Evolutionary conservation across 2,797 vertebrate species (phyloP).

Genomic region (Scarus forsteni): DNA sequence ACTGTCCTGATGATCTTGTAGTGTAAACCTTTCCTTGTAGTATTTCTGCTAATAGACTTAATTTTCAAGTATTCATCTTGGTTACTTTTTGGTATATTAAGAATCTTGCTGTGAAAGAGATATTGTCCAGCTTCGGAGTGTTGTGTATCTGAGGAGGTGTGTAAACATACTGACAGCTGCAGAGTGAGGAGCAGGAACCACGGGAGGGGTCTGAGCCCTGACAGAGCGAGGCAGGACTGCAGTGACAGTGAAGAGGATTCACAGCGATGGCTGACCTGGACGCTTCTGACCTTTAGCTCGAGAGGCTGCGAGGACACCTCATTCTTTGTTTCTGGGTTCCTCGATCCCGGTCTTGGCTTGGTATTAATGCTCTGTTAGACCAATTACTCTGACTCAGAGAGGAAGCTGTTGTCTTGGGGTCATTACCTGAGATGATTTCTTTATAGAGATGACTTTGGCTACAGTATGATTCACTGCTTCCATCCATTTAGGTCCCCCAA

Average conservation of each 20-base stretch:
- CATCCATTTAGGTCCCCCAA: constrained; percentile 65
- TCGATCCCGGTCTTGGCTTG: constrained; percentile 40
- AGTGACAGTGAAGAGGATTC: constrained; percentile 75
- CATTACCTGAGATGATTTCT: constrained; percentile 77
- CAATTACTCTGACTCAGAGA: constrained; percentile 79
- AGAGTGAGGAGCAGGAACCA: constrained; percentile 56
- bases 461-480: constrained; percentile 78
- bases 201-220: constrained; percentile 64
- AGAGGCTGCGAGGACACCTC: constrained; percentile 63
- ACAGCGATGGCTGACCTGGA: constrained; percentile 70
- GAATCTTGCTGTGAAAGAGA: constrained; percentile 25
- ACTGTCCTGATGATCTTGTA: too few species aligned
- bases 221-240: constrained; percentile 49
- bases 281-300: constrained; percentile 69
- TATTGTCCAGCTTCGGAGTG: constrained; percentile 12
- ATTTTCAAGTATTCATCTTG: too few species aligned
- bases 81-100: too few species aligned
- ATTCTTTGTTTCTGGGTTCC: constrained; percentile 61
- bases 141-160: constrained; percentile 56
- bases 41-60: too few species aligned
- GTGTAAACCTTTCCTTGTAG: too few species aligned
- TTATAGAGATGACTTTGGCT: constrained; percentile 75
- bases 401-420: constrained; percentile 70
- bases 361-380: constrained; percentile 76
- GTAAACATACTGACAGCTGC: constrained; percentile 62